A percentile compares a stretch with the other conserved stretches of the same genome.
Conservation (phyloP, 2,797 vertebrate species). For the Amblyopsis hoosieri region DNA sequence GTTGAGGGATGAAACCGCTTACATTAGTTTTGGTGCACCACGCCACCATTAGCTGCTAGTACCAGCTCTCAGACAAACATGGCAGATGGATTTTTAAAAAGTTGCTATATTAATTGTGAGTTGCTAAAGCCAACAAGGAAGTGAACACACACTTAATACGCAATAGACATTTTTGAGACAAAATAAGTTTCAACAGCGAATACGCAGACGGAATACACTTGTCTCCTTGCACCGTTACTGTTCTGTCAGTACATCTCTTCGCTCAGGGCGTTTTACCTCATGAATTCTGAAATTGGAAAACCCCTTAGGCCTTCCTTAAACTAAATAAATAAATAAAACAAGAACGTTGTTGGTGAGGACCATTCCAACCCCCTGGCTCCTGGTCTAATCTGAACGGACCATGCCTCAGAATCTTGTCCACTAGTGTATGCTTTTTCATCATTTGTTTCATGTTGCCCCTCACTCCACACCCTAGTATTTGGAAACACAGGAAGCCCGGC, state of each 20-base stretch:
- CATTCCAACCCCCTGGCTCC: constrained; percentile 12
- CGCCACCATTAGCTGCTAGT: no score
- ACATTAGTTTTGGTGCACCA: no score
- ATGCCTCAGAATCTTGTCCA: constrained; percentile 7
- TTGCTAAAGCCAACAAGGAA: no score
- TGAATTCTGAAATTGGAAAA: constrained; percentile 69
- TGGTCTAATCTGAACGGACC: constrained; percentile 22
- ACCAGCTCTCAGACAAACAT: no score
- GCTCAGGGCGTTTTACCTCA: constrained; percentile 70
- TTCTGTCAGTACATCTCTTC: constrained; percentile 61
- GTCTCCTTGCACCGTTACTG: constrained; percentile 36
- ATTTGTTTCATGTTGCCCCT: no score
- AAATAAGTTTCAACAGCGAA: constrained; percentile 13
- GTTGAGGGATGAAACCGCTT: constrained; percentile 63
- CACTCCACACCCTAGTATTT: no score
- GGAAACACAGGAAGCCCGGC: no score
- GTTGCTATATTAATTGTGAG: no score
- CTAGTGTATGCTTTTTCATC: neutral
- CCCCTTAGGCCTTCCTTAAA: constrained; percentile 59
- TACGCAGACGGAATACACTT: constrained; percentile 30
- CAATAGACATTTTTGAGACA: constrained; percentile 18
- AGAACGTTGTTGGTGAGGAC: constrained; percentile 32
- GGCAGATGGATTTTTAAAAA: no score
- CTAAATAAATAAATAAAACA: constrained; percentile 22
- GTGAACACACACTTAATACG: neutral